A percentile compares a stretch with the other conserved stretches of the same genome.
phyloP scores from a whole-genome alignment of 2,888 invertebrate genomes.

The Coelinius sp. region DNA sequence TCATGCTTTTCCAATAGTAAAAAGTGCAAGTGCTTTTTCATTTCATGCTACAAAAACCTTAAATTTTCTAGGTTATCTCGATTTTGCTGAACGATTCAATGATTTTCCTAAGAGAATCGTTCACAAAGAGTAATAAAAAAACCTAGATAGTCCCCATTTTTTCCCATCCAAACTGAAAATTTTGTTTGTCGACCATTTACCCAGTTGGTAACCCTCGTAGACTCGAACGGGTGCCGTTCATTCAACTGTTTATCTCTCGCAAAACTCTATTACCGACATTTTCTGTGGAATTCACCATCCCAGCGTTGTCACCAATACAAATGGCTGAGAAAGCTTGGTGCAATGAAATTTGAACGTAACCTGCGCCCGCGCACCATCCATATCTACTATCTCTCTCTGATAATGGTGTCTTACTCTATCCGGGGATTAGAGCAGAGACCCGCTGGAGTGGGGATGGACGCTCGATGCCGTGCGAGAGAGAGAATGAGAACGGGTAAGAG shows the following conservation, averaged over 20 bases:
- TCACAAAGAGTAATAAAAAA: background rate
- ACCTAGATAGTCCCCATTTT: background rate
- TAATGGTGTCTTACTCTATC: conserved; percentile 34
- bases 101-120: background rate
- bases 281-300: conserved; percentile 49
- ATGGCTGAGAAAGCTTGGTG: conserved; percentile 55
- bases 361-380: conserved; percentile 50
- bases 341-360: conserved; percentile 66
- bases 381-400: conserved; percentile 10
- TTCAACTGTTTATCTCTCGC: conserved; percentile 58
- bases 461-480: conserved; percentile 36
- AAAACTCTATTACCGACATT: conserved; percentile 67
- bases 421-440: conserved; percentile 36
- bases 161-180: background rate
- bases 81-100: background rate
- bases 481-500: conserved; percentile 49
- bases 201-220: conserved; percentile 51
- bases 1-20: background rate
- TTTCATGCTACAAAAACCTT: background rate
- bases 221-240: conserved; percentile 17
- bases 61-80: background rate
- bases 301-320: conserved; percentile 40
- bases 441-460: conserved; percentile 29
- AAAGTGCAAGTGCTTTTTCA: conserved; percentile 5
- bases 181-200: conserved; percentile 26